phyloP scores from a whole-genome alignment of 35 echinoderm and acorn worm genomes.

The Apostichopus parvimensis region DNA sequence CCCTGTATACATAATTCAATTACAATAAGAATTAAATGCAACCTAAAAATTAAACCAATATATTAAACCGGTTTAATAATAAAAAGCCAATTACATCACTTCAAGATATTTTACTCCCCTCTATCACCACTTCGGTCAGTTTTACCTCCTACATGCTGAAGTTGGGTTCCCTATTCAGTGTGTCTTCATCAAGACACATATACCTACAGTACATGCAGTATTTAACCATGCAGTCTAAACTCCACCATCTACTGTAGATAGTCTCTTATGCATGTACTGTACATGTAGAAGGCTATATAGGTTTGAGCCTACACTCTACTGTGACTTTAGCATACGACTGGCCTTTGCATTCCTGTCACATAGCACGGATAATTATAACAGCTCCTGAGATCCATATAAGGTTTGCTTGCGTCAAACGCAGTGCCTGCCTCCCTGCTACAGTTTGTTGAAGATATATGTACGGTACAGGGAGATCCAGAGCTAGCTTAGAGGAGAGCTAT shows the following conservation, averaged over 20 bases:
- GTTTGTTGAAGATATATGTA: not conserved
- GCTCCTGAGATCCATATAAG: constrained; percentile 50
- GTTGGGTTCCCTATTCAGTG: not conserved
- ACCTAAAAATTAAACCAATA: too few relatives aligned
- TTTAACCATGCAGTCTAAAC: not conserved
- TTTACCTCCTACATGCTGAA: not conserved
- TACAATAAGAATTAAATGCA: too few relatives aligned
- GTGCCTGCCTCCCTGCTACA: not conserved
- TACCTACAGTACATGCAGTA: not conserved
- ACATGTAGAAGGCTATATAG: not conserved
- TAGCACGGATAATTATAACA: constrained; percentile 59
- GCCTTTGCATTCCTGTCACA: constrained; percentile 46
- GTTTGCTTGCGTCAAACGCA: constrained; percentile 55
- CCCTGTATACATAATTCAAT: too few relatives aligned
- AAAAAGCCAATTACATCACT: too few relatives aligned
- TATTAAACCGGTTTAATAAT: too few relatives aligned
- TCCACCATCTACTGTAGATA: too few relatives aligned
- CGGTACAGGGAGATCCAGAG: not conserved
- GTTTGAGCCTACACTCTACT: not conserved
- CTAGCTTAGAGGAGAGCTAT: not conserved
- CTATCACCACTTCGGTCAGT: not conserved
- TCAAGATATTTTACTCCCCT: too few relatives aligned
- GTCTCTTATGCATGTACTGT: not conserved
- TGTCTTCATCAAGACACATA: not conserved
- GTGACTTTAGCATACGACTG: too few relatives aligned